These are phyloP conservation scores for Marronus borbonicus DNA, from an alignment of 2,888 invertebrate species.

Conservation along the genomic window DNA sequence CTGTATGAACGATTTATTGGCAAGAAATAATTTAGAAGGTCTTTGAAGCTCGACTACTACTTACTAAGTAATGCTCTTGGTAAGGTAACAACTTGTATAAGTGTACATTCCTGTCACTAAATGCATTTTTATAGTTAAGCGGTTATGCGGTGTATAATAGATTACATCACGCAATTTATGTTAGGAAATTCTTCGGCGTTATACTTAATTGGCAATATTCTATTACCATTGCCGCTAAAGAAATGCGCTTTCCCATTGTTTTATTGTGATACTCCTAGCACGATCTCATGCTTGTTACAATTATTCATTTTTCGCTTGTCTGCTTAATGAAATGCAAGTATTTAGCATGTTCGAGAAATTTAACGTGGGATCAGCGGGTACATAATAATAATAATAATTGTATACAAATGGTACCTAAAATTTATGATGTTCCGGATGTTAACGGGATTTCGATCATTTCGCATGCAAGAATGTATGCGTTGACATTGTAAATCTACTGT, in stretches of 20 bases:
- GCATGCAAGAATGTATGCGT: constrained; percentile 4
- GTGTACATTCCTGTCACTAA: too few species aligned
- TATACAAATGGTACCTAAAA: constrained; percentile 14
- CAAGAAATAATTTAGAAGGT: too few species aligned
- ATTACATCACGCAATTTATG: too few species aligned
- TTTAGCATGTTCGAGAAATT: constrained; percentile 22
- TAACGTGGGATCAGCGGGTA: constrained; percentile 30
- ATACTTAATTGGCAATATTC: too few species aligned
- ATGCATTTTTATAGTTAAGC: too few species aligned
- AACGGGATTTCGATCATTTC: constrained; percentile 4
- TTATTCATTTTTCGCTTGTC: not conserved
- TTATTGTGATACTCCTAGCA: too few species aligned
- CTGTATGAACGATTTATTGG: too few species aligned
- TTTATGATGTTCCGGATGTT: constrained; percentile 21
- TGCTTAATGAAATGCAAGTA: constrained; percentile 17
- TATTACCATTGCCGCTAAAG: too few species aligned
- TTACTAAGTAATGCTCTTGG: not conserved
- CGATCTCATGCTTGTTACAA: not conserved
- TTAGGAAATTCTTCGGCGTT: too few species aligned
- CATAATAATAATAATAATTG: constrained; percentile 13
- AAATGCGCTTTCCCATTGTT: too few species aligned
- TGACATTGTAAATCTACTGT: constrained; percentile 16
- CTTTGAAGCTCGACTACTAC: not conserved
- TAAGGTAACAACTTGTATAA: too few species aligned
- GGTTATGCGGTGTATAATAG: too few species aligned